Base-by-base conservation (phyloP, 2,113 vertebrate species). In the Pao palembangensis region DNA sequence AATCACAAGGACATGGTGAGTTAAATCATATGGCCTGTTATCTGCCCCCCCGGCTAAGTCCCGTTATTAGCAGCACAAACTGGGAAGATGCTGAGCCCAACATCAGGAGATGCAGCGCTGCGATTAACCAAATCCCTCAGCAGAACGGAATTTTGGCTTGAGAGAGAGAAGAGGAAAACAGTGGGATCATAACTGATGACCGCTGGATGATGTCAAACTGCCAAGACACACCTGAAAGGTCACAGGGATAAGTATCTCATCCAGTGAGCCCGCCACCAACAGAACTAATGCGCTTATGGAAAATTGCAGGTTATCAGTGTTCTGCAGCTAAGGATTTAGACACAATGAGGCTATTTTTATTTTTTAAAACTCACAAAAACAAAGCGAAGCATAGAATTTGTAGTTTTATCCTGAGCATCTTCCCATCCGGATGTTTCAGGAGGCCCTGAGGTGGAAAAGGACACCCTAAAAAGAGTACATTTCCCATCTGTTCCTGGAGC, bases 221-320 rank as follows among this genome's bases (percentile, higher is more conserved):
- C 67, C 55, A 73, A 69, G 73, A 67, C 17, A 67, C 53, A 49
- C 21, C 51, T 31, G 47, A 42, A 19, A 55, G 52, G 58, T 71
- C 49, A 31, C 19, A 28, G 25, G 5, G 31, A 76, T 79, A 61
- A 21, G 62, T 59, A 67, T 81, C 61, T 64, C 58, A 66, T 70
- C 57, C 65, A 60, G 20, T 34, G 23, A 55, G 61, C 57, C 57
- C 16, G 64, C 69, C 61, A 55, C 10, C 1, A 13, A 47, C 64
- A 55, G 51, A 78, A 73, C 59, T 72, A 70, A 83, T 58, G 48
- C 4, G 20, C 54, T 76, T n/a, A 57, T 38, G 53, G 64, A 72
- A 73, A 75, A 77, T 71, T 50, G 41, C 48, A 63, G 57, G 54
- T 52, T 55, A 61, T 73, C 46, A 62, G 23, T 65, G 21, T 58